A percentile compares a stretch with the other conserved stretches of the same genome.
These are phyloP conservation scores for Caenorhabditis becei DNA, from an alignment of 2,888 invertebrate species.

Conservation along the genomic window DNA sequence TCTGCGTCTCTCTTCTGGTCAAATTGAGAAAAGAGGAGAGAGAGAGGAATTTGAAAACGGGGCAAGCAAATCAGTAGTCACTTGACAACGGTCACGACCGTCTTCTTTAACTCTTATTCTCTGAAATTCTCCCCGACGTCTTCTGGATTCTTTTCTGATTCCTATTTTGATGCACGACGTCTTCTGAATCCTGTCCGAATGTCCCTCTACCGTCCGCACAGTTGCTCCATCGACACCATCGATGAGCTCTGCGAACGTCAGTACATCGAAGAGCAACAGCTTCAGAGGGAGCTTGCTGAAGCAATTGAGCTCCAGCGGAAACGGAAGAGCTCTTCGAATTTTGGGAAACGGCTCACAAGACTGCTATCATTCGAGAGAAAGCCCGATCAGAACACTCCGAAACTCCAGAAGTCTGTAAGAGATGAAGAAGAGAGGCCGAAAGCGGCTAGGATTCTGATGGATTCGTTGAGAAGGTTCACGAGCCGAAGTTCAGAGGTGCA, in stretches of 20 bases:
- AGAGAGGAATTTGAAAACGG: constrained; percentile 40
- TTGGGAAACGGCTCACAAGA: constrained; percentile 47
- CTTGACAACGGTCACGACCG: constrained; percentile 39
- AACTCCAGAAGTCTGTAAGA: constrained; percentile 5
- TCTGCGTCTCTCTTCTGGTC: constrained; percentile 34
- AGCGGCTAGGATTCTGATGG: constrained; percentile 23
- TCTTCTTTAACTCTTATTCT: constrained; percentile 1
- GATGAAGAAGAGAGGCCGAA: constrained; percentile 11
- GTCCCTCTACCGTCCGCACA: constrained; percentile 34
- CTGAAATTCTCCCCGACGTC: constrained; percentile 13
- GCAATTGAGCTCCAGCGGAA: constrained; percentile 27
- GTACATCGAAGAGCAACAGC: constrained; percentile 41
- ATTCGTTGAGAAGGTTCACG: constrained; percentile 36
- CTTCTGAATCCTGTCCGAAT: neutral
- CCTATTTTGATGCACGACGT: no score
- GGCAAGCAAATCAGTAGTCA: constrained; percentile 27
- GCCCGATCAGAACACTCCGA: neutral
- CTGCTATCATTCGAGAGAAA: constrained; percentile 38
- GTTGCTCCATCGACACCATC: constrained; percentile 55
- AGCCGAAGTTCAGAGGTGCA: constrained; percentile 45
- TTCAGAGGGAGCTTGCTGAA: constrained; percentile 25
- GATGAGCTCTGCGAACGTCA: constrained; percentile 60
- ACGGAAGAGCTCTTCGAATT: constrained; percentile 25
- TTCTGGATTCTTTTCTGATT: neutral
- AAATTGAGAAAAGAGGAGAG: neutral